A percentile compares a stretch with the other conserved stretches of the same genome.
These are phyloP conservation scores for Mythimna loreyi DNA, from an alignment of 2,888 invertebrate species.

Conservation along the genomic window DNA sequence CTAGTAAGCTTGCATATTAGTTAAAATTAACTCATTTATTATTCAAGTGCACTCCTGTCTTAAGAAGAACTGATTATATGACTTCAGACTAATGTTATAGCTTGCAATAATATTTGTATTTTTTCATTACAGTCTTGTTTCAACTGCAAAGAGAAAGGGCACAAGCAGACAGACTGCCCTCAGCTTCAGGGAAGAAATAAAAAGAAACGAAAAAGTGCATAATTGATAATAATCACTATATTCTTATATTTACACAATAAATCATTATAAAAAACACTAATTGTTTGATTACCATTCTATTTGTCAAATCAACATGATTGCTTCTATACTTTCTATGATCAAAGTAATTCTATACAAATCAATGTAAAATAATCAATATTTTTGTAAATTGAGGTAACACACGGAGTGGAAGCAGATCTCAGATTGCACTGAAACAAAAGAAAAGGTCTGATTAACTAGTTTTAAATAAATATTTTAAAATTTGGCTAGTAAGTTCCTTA, in stretches of 20 bases:
- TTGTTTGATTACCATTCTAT: conserved; percentile 63
- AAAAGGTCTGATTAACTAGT: not conserved
- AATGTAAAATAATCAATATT: conserved; percentile 63
- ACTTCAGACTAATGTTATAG: no score
- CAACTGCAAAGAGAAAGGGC: conserved; percentile 90
- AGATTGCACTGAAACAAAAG: conserved; percentile 69
- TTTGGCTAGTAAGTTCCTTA: no score
- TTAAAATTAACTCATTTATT: no score
- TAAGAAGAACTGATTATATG: no score
- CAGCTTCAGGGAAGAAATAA: conserved; percentile 75
- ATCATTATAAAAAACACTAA: conserved; percentile 64
- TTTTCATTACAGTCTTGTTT: conserved; percentile 89
- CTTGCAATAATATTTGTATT: not conserved
- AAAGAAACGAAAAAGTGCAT: conserved; percentile 79
- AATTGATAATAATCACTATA: conserved; percentile 62
- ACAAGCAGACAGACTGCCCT: conserved; percentile 90
- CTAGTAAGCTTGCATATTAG: no score
- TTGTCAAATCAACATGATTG: conserved; percentile 71
- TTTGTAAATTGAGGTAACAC: conserved; percentile 41
- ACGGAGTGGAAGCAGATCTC: conserved; percentile 15
- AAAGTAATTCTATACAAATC: conserved; percentile 60
- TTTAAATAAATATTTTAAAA: no score
- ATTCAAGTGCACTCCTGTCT: no score
- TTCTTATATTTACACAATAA: conserved; percentile 73
- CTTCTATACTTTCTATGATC: conserved; percentile 59